These are phyloP conservation scores for Equus przewalskii DNA, from an alignment of 2,113 vertebrate genomes.

Conservation along the genomic window DNA sequence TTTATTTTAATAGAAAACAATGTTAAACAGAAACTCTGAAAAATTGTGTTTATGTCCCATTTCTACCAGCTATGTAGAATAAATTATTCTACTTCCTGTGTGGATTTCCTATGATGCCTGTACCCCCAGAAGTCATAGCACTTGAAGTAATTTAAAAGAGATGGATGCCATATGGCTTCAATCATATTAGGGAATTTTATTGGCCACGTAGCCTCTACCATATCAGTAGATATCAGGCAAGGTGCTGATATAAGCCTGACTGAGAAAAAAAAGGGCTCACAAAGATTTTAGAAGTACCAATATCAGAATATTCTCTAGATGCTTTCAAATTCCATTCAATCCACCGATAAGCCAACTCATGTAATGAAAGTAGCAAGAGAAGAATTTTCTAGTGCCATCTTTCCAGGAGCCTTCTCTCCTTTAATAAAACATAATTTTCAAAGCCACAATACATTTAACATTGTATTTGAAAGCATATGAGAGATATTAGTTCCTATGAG, in stretches of 20 bases:
- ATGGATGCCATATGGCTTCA: constrained; percentile 21
- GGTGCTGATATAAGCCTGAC: not conserved
- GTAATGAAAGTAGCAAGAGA: not conserved
- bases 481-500: not conserved
- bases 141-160: constrained; percentile 33
- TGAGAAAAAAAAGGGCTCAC: constrained; percentile 32
- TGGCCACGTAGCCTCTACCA: not conserved
- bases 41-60: not conserved
- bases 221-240: not conserved
- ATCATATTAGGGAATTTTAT: constrained; percentile 12
- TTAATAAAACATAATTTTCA: not conserved
- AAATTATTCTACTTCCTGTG: not conserved
- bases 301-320: constrained; percentile 47
- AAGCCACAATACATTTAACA: not conserved
- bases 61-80: not conserved
- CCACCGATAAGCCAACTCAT: not conserved
- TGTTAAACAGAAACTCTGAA: not conserved
- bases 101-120: not conserved
- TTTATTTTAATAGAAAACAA: not conserved
- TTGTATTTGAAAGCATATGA: not conserved
- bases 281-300: constrained; percentile 21
- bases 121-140: not conserved
- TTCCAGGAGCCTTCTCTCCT: not conserved
- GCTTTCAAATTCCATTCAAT: not conserved
- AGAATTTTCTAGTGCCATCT: not conserved